Percentiles rank a stretch among this genome's conserved stretches.
These are phyloP conservation scores for Silurus meridionalis DNA, from an alignment of 2,113 vertebrate species.

Conservation along the genomic window DNA sequence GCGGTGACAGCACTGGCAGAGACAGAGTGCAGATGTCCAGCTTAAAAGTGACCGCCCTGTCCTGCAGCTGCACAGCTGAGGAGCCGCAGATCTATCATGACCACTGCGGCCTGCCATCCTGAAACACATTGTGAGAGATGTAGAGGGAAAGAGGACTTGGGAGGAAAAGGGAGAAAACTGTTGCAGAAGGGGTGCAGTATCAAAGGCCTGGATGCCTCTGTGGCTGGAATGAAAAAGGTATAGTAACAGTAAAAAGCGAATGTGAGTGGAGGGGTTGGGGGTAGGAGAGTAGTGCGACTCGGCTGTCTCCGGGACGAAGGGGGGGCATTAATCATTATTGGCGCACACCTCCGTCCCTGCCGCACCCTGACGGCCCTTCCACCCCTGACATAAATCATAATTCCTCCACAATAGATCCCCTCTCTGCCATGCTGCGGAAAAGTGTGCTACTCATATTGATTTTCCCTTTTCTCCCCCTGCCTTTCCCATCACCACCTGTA, in stretches of 20 bases:
- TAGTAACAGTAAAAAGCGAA: conserved; percentile 25
- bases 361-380: conserved; percentile 84
- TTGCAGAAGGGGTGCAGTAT: conserved; percentile 25
- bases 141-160: conserved; percentile 16
- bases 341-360: conserved; percentile 92
- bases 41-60: conserved; percentile 74
- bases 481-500: conserved; percentile 70
- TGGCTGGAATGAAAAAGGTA: conserved; percentile 27
- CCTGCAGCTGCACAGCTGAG: conserved; percentile 69
- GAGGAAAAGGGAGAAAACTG: conserved; percentile 26
- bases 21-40: conserved; percentile 72
- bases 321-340: conserved; percentile 99
- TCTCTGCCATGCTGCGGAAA: conserved; percentile 91
- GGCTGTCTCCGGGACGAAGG: conserved; percentile 68
- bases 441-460: conserved; percentile 97
- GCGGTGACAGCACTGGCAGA: conserved; percentile 73
- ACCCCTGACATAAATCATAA: conserved; percentile 99
- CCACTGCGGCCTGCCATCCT: conserved; percentile 52
- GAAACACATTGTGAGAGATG: conserved; percentile 25
- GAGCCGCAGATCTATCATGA: conserved; percentile 70
- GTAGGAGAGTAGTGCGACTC: conserved; percentile 47
- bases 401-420: conserved; percentile 98
- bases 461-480: conserved; percentile 72
- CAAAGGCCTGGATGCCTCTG: conserved; percentile 37
- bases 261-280: conserved; percentile 40